Evolutionary conservation across 2,888 invertebrate species (phyloP).

Genomic region (Pinctada fucata): DNA sequence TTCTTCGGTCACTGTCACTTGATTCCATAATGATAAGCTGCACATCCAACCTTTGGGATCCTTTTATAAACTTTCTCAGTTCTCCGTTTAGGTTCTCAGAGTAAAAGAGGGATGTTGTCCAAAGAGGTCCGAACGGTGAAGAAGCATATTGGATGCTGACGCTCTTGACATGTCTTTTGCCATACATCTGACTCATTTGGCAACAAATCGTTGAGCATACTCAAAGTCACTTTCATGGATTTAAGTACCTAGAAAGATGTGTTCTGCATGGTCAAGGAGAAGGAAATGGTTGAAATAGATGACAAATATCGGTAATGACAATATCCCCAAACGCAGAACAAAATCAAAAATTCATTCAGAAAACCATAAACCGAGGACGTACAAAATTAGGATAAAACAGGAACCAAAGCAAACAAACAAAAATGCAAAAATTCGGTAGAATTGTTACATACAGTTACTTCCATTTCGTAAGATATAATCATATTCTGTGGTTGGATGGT

Average conservation of each 20-base stretch:
- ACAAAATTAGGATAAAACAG: no score
- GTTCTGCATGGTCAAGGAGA: slow-evolving; percentile 16
- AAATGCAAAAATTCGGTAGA: no score
- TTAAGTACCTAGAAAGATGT: slow-evolving; percentile 4
- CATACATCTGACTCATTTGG: slow-evolving; percentile 19
- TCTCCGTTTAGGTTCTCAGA: slow-evolving; percentile 37
- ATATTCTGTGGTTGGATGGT: no score
- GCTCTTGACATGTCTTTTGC: slow-evolving; percentile 15
- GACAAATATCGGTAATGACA: no score
- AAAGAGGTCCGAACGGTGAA: slow-evolving; percentile 42
- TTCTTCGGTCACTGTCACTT: no score
- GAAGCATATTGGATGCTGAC: slow-evolving; percentile 36
- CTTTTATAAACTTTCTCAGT: slow-evolving; percentile 21
- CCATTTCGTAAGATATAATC: no score
- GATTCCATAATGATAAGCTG: neutral
- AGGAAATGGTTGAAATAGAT: slow-evolving; percentile 10
- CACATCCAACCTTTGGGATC: slow-evolving; percentile 22
- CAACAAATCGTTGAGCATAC: neutral
- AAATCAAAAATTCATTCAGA: no score
- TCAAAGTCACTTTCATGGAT: neutral
- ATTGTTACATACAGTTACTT: no score
- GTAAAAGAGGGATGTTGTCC: slow-evolving; percentile 37
- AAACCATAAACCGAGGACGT: no score
- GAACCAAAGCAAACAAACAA: no score
- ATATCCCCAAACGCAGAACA: no score